Evolutionary conservation across 2,113 vertebrate species (phyloP).

Genomic region (Pseudolaguvia tuberculata): DNA sequence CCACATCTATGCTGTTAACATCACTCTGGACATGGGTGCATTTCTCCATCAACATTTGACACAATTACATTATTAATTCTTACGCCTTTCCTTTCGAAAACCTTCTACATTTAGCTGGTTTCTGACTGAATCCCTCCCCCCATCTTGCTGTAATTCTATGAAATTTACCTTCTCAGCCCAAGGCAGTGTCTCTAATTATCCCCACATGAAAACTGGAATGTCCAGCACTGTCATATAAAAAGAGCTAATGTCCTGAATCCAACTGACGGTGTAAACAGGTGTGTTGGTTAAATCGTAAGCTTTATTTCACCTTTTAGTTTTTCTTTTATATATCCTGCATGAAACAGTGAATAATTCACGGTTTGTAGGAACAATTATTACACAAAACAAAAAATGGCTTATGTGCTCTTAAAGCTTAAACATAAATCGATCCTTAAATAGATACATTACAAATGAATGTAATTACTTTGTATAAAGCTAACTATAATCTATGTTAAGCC

Average conservation of each 20-base stretch:
- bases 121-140: constrained; percentile 35
- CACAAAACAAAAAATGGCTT: not conserved
- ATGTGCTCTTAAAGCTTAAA: not conserved
- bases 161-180: constrained; percentile 56
- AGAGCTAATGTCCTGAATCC: constrained; percentile 48
- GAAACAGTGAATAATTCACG: constrained; percentile 10
- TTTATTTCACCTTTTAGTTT: constrained; percentile 27
- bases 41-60: constrained; percentile 22
- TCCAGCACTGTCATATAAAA: constrained; percentile 52
- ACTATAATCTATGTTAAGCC: not conserved
- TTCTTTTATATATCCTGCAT: too few species aligned
- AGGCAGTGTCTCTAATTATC: constrained; percentile 55
- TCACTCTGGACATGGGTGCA: not conserved
- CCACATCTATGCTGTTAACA: not conserved
- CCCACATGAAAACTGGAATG: constrained; percentile 45
- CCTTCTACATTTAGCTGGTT: constrained; percentile 4
- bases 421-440: too few species aligned
- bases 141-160: constrained; percentile 51
- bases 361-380: constrained; percentile 19
- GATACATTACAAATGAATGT: not conserved
- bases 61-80: constrained; percentile 30
- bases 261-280: constrained; percentile 55
- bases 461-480: not conserved
- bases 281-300: constrained; percentile 52
- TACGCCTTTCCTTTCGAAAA: not conserved